Base-by-base conservation (phyloP, 2,797 vertebrate genomes). In the Miichthys miiuy region DNA sequence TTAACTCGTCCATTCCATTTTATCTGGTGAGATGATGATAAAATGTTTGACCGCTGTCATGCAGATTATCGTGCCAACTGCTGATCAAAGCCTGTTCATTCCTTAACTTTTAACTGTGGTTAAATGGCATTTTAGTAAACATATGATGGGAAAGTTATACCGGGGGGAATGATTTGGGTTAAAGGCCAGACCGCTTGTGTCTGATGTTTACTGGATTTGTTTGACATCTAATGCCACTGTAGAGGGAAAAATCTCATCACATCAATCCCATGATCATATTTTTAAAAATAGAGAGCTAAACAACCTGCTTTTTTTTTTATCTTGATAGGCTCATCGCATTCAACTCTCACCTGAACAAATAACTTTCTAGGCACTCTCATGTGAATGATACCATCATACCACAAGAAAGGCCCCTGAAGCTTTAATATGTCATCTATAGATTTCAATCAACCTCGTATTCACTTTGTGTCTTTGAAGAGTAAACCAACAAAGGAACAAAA, bases 1-100 rank as follows among this genome's bases (percentile, higher is more conserved):
- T 96, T 94, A 97, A 90, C 86, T 95, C 91, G 85, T 98, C 97
- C 98, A 99, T 99, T 91, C 94, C 97, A 98, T 97, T 85, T 90
- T 96, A 96, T 95, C 95, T 96, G 88, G 41, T 86, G 85, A 85
- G 76, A 85, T 55, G 76, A 82, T 81, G 72, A 88, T 67, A 82
- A 71, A 87, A 83, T 27, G 65, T 68, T 79, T 68, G 34, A 72
- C 77, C 48, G 38, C 16, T 5, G 46, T 75, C 74, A 71, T 67
- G 47, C 52, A 71, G 38, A 13, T 23, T 2, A 55, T 27, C 64
- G 46, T 1, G 23, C 46, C 63, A 81, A 62, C 63, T 62, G 60
- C 16, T 8, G 21, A 62, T 65, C 38, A 65, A 64, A 17, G 68
- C 44, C 30, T 23, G 60, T 70, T 79, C 58, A 66, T 41, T 50